A percentile compares a stretch with the other conserved stretches of the same genome.
Evolutionary conservation across 2,797 vertebrate genomes (phyloP).

Genomic region (Staurois parvus): DNA sequence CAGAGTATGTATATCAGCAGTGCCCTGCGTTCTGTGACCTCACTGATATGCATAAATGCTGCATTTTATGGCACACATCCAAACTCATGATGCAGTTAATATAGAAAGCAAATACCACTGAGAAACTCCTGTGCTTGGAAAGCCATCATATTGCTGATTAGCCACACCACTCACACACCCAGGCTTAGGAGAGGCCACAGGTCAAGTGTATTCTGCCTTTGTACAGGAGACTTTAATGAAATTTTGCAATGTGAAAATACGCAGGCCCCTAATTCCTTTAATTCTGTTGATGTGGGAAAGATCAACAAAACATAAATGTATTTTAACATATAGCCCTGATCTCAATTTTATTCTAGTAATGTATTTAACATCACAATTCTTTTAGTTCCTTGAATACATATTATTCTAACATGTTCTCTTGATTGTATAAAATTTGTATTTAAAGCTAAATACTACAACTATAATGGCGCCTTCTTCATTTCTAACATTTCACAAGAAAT

Average conservation of each 20-base stretch:
- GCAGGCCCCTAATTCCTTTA: conserved; percentile 42
- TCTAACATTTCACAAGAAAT: too few relatives aligned
- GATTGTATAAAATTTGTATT: not conserved
- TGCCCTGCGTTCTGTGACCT: not conserved
- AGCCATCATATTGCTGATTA: conserved; percentile 32
- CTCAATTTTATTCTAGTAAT: not conserved
- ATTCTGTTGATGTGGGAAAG: conserved; percentile 52
- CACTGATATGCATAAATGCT: conserved; percentile 19
- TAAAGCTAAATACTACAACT: too few relatives aligned
- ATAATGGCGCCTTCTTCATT: too few relatives aligned
- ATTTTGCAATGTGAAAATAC: conserved; percentile 33
- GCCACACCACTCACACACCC: conserved; percentile 18
- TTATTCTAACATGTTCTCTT: not conserved
- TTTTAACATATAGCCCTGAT: not conserved
- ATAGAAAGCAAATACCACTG: conserved; percentile 25
- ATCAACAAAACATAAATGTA: conserved; percentile 34
- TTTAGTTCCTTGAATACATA: not conserved
- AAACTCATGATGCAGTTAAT: conserved; percentile 26
- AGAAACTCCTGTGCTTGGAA: conserved; percentile 5
- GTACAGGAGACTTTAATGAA: conserved; percentile 35
- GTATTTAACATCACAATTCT: not conserved
- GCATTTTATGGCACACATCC: conserved; percentile 32
- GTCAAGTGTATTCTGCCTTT: conserved; percentile 36
- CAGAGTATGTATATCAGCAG: not conserved
- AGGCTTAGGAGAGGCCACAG: conserved; percentile 37